These are phyloP conservation scores for Ranitomeya imitator DNA, from an alignment of 2,113 vertebrate species.

Conservation along the genomic window DNA sequence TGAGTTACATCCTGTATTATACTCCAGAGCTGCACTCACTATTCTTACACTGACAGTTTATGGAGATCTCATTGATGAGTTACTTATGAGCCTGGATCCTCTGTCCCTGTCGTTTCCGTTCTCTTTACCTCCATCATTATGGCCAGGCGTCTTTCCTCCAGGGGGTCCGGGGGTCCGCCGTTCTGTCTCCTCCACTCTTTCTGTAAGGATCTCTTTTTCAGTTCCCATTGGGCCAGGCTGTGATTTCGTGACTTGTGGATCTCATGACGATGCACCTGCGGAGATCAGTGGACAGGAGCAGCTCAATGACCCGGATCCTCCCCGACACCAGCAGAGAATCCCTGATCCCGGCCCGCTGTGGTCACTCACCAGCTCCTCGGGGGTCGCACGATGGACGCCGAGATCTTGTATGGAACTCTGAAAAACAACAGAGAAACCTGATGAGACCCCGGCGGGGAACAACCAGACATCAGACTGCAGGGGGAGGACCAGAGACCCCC, in stretches of 20 bases:
- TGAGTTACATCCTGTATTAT: too few relatives aligned
- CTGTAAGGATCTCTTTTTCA: conserved; percentile 79
- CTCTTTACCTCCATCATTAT: conserved; percentile 70
- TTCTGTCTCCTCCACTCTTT: conserved; percentile 73
- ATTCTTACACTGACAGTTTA: too few relatives aligned
- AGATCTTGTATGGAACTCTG: conserved; percentile 87
- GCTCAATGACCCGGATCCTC: not conserved
- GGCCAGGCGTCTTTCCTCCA: conserved; percentile 76
- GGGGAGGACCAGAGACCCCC: too few relatives aligned
- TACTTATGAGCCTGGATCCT: too few relatives aligned
- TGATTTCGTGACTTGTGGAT: conserved; percentile 88
- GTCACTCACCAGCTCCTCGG: conserved; percentile 84
- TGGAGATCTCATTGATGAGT: too few relatives aligned
- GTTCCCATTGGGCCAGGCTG: conserved; percentile 81
- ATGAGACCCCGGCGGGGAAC: not conserved
- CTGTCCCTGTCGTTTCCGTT: too few relatives aligned
- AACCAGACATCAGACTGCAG: too few relatives aligned
- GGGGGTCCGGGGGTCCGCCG: conserved; percentile 63
- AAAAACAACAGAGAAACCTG: conserved; percentile 49
- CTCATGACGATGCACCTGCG: conserved; percentile 82
- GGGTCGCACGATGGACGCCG: conserved; percentile 81
- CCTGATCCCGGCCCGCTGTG: too few relatives aligned
- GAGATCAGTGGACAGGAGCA: not conserved
- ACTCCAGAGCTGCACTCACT: too few relatives aligned
- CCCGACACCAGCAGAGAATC: too few relatives aligned